Evolutionary conservation across 2,113 vertebrate genomes (phyloP).

Genomic region (Agapornis roseicollis): DNA sequence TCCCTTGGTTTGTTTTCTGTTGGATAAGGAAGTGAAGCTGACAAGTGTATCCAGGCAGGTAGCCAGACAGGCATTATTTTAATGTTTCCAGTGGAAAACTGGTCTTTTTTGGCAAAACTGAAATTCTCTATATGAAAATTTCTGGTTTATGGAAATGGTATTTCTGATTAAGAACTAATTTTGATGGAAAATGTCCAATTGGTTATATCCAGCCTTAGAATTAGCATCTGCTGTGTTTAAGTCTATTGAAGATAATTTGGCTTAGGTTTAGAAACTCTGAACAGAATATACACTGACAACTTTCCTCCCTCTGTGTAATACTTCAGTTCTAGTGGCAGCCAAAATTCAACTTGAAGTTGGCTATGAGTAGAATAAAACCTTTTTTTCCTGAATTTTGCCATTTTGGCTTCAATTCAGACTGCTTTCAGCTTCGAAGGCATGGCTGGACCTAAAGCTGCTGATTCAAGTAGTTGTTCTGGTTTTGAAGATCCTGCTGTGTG

Average conservation of each 20-base stretch:
- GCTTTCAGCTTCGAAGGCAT: neutral
- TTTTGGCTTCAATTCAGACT: neutral
- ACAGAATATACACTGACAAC: conserved; percentile 16
- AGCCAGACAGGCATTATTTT: conserved; percentile 34
- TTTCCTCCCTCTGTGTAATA: conserved; percentile 40
- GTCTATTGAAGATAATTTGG: conserved; percentile 41
- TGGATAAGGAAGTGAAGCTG: neutral
- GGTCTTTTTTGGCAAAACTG: neutral
- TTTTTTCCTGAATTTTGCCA: neutral
- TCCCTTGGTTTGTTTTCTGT: neutral
- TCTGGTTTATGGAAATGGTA: neutral
- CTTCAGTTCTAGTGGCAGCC: conserved; percentile 6
- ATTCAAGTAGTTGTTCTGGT: neutral
- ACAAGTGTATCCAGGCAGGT: conserved; percentile 37
- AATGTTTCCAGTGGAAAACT: neutral
- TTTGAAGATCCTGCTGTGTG: rapidly evolving
- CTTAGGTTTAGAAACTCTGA: conserved; percentile 16
- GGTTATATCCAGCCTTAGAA: conserved; percentile 12
- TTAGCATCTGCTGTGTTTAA: conserved; percentile 45
- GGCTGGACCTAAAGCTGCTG: neutral
- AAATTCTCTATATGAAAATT: neutral
- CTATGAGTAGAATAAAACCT: neutral
- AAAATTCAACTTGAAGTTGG: conserved; percentile 18
- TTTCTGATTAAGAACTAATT: conserved; percentile 20
- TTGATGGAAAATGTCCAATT: neutral